Base-by-base conservation (phyloP, 2,888 invertebrate species). In the Escarpia spicata region DNA sequence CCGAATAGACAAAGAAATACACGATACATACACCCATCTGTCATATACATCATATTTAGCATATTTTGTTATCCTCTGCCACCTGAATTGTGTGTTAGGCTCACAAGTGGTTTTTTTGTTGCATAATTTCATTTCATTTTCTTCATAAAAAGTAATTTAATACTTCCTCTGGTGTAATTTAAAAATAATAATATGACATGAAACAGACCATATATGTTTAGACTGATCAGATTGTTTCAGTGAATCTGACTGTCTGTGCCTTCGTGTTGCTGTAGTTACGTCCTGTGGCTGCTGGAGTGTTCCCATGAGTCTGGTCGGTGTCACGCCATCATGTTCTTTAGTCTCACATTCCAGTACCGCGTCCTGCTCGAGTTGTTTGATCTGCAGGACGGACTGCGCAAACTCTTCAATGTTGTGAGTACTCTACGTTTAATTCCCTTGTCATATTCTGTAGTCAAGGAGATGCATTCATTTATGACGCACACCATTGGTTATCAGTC, bases 261-360 rank as follows among this genome's bases (percentile, higher is more conserved):
- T 19, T 75, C 26, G 19, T 75, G 75, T 75, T 75, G 3, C 92
- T 94, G n/a, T 96, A 98, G 98, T 94, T 99, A 99, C 96, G 98
- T 98, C 0, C 97, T 99, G 4, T 99, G 99, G 99, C 97, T 99
- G 91, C 96, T 99, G 92, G 99, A 99, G 96, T 98, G 99, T 95
- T 99, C 99, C 0, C 98, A 99, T 96, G 99, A 99, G 97, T 99
- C 99, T 0, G 99, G 99, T n/a, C 97, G 99, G 93, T 99, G 99
- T 95, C 99, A 99, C 97, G 99, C 99, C 2, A 98, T 99, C 45
- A 99, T 99, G 99, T 99, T 99, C 97, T 99, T 99, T 96, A 98
- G 98, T 0, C 97, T 99, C 92, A 98, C 98, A 10, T 99, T 99
- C 96, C 98, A 98, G 95, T 99, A 99, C 96, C 97, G 98, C 95